phyloP scores from a whole-genome alignment of 1,140 invertebrate genomes.

The Caenorhabditis inopinata region DNA sequence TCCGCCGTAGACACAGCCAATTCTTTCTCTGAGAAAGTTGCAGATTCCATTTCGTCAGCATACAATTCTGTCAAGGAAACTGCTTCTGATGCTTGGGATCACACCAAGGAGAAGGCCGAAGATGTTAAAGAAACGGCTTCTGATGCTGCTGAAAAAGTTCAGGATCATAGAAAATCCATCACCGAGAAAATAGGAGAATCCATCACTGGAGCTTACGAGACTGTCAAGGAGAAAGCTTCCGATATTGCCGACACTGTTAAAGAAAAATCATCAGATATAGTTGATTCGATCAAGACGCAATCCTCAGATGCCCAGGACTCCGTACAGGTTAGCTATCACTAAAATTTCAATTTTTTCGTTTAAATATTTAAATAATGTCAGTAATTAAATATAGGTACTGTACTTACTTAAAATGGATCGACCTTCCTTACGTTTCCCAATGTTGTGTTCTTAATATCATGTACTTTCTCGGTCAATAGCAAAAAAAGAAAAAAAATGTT shows the following conservation, averaged over 20 bases:
- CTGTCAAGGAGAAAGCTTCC: no score
- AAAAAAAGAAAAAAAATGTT: no score
- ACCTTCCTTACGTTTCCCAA: no score
- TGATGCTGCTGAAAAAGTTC: background rate
- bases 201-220: no score
- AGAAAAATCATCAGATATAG: background rate
- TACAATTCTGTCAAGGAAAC: background rate
- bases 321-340: background rate
- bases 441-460: no score
- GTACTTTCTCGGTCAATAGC: no score
- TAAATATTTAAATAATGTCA: background rate
- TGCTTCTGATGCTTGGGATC: background rate
- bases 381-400: no score
- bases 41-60: background rate
- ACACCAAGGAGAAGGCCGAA: background rate
- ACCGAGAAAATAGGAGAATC: no score
- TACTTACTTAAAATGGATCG: no score
- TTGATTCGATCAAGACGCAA: background rate
- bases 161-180: background rate
- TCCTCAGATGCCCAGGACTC: background rate
- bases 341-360: background rate
- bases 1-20: background rate
- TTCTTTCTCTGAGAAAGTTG: background rate
- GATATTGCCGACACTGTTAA: background rate
- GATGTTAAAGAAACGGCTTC: background rate